Percentiles rank a stretch among this genome's conserved stretches.
phyloP scores from a whole-genome alignment of 2,888 invertebrate genomes.

The Oligia strigilis region DNA sequence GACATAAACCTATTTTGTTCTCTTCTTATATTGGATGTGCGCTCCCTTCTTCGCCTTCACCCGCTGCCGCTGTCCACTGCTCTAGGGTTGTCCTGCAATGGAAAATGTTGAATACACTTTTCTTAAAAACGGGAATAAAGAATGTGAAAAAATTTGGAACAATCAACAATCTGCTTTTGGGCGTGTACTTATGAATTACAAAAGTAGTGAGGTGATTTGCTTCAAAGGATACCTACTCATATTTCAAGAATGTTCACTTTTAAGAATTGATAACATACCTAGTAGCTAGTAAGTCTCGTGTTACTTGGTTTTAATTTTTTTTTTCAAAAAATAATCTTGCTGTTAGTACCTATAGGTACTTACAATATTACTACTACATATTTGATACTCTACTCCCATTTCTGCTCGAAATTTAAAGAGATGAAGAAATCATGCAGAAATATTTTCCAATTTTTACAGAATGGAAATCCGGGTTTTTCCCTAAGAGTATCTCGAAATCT shows the following conservation, averaged over 20 bases:
- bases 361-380: not conserved
- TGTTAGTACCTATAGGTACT: no score
- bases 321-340: no score
- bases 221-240: not conserved
- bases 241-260: not conserved
- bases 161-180: not conserved
- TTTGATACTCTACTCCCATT: not conserved
- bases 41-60: slow-evolving; percentile 85
- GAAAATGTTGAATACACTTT: slow-evolving; percentile 27
- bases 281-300: no score
- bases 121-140: not conserved
- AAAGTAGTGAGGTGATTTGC: not conserved
- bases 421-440: not conserved
- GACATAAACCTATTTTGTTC: slow-evolving; percentile 91
- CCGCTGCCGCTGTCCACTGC: slow-evolving; percentile 83
- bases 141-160: no score
- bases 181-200: not conserved
- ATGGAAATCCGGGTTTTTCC: not conserved
- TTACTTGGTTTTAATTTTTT: no score
- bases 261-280: not conserved
- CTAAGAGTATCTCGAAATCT: not conserved
- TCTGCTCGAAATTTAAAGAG: not conserved
- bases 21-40: slow-evolving; percentile 90
- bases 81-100: slow-evolving; percentile 78
- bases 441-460: not conserved